Evolutionary conservation across 2,888 invertebrate genomes (phyloP), one percentile per base, ranked within the genome.

Genomic region (Stenurella melanura): DNA sequence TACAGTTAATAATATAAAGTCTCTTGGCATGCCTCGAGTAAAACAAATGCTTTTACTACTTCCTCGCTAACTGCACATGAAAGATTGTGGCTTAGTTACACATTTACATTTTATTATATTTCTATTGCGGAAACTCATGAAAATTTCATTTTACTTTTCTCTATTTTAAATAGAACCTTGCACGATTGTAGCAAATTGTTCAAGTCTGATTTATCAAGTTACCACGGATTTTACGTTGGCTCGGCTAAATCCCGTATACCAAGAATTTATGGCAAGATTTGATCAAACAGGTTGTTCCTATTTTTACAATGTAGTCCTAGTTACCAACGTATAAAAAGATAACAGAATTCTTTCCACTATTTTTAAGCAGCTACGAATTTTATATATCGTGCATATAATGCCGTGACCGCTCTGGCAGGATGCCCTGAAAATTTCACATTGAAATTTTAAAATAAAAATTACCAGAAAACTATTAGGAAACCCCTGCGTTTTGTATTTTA

Each of bases 271-370:
- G 58, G 1, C 64, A 38, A 38, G 11, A 34, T 42, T 42, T 42
- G 17, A 38, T 54, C 54, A 19, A 15, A 67, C 67, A 54, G 54
- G 54, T 67, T 67, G 67, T 54, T 54, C 54, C 67, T 54, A 67
- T 67, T 54, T 54, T 67, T 67, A 67, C n/a, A 64, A 67, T n/a
- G 12, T 54, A 6, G 17, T 19, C 19, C 12, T 64, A 64, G 64
- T 67, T 67, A 67, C 58, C n/a, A 26, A 67, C 67, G 54, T 67
- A 50, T 21, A 63, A 72, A 61, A 63, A 63, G 63, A 72, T 19
- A 57, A 21, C 56, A 21, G 54, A 69, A 60, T 70, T 60, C 70
- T 60, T 70, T 42, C 9, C n/a, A 19, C 60, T 60, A 38, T 60
- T 60, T 70, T 58, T 50, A 70, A 60, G 50, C 18, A 58, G 60